Conservation (phyloP, 64 coral and sea anemone genomes). For the Hydrozoanthus tunicans region DNA sequence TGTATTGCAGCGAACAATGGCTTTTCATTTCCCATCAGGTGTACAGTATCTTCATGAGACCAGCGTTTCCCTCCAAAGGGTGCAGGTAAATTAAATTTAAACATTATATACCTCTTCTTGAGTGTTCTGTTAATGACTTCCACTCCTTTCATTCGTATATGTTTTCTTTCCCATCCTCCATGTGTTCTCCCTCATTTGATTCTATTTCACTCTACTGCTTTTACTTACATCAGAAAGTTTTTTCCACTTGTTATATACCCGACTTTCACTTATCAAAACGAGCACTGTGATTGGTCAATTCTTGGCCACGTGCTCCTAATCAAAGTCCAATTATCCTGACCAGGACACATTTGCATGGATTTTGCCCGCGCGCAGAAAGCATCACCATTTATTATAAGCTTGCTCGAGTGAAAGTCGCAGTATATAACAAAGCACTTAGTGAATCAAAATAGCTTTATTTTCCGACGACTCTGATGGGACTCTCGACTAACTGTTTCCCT, state of each 20-base stretch:
- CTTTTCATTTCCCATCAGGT: constrained; percentile 57
- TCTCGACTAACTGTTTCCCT: too few relatives aligned
- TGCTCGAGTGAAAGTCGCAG: too few relatives aligned
- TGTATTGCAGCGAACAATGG: constrained; percentile 48
- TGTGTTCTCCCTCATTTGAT: neutral
- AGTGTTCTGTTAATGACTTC: neutral
- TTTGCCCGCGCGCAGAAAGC: too few relatives aligned
- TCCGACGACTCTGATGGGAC: too few relatives aligned
- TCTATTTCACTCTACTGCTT: neutral
- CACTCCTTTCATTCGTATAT: neutral
- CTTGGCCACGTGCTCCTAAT: too few relatives aligned
- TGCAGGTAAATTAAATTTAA: constrained; percentile 55
- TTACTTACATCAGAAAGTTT: neutral
- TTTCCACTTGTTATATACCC: neutral
- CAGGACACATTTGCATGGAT: too few relatives aligned
- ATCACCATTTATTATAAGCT: too few relatives aligned
- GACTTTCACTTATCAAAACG: too few relatives aligned
- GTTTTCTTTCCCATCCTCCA: neutral
- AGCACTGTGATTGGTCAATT: too few relatives aligned
- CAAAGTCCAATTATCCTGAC: too few relatives aligned
- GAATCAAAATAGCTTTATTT: too few relatives aligned
- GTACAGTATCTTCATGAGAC: constrained; percentile 56
- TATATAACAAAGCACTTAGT: too few relatives aligned
- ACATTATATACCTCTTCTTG: neutral
- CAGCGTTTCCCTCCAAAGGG: constrained; percentile 53